phyloP scores from a whole-genome alignment of 2,888 invertebrate genomes.

The Beris chalybata region DNA sequence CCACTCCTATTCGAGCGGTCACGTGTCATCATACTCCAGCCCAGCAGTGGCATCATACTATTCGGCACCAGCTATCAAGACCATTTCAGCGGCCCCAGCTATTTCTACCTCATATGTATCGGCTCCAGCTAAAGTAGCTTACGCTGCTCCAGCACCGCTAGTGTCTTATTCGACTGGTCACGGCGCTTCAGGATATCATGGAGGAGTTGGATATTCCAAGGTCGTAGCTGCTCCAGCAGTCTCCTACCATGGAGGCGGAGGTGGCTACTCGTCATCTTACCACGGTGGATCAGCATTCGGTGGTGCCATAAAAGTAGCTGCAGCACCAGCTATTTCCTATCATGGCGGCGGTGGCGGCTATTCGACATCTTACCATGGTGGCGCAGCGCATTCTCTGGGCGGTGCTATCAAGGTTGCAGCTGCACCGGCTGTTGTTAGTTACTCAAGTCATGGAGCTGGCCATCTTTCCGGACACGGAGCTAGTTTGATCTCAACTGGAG shows the following conservation, averaged over 20 bases:
- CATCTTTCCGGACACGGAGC: slow-evolving; percentile 36
- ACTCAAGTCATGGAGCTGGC: slow-evolving; percentile 31
- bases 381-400: slow-evolving; percentile 11
- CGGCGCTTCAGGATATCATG: slow-evolving; percentile 52
- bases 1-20: slow-evolving; percentile 8
- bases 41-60: slow-evolving; percentile 14
- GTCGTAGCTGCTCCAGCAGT: slow-evolving; percentile 31
- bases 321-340: slow-evolving; percentile 39
- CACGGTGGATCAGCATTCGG: slow-evolving; percentile 37
- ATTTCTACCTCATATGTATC: slow-evolving; percentile 32
- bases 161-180: slow-evolving; percentile 48
- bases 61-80: slow-evolving; percentile 21
- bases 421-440: slow-evolving; percentile 42
- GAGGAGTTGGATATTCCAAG: slow-evolving; percentile 24
- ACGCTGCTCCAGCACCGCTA: slow-evolving; percentile 33
- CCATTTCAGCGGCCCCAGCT: slow-evolving; percentile 32
- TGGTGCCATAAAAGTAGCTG: slow-evolving; percentile 26
- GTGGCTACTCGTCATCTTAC: slow-evolving; percentile 38
- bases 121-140: slow-evolving; percentile 39
- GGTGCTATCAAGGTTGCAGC: slow-evolving; percentile 31
- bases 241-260: slow-evolving; percentile 23
- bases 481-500: slow-evolving; percentile 11
- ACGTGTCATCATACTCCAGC: slow-evolving; percentile 30
- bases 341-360: slow-evolving; percentile 41
- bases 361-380: slow-evolving; percentile 40